Conservation (phyloP, 2,113 vertebrate genomes). For the Buteo buteo region DNA sequence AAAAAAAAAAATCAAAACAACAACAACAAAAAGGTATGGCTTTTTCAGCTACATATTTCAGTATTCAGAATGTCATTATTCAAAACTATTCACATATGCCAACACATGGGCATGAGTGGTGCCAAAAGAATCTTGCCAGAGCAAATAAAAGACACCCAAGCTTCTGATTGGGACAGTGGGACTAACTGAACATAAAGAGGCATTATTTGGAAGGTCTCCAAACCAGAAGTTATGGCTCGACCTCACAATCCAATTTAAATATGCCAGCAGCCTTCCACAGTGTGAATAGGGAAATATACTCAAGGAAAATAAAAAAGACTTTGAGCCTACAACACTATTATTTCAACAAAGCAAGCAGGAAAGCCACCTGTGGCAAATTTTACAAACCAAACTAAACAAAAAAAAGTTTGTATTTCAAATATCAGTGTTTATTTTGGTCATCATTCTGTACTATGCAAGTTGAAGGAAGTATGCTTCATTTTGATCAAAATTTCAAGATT, state of each 20-base stretch:
- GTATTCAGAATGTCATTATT: not conserved
- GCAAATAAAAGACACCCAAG: not conserved
- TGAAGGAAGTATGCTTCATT: not conserved
- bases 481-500: not conserved
- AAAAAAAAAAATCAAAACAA: too few species aligned
- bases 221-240: not conserved
- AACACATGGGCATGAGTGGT: not conserved
- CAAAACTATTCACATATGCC: not conserved
- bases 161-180: not conserved
- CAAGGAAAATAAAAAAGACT: not conserved
- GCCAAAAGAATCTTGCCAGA: not conserved
- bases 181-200: not conserved
- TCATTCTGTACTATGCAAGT: not conserved
- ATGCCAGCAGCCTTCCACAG: not conserved
- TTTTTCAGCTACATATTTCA: not conserved
- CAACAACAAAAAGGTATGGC: too few species aligned
- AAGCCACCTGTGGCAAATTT: not conserved
- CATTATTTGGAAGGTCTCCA: not conserved
- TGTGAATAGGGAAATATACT: not conserved
- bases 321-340: not conserved
- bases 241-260: not conserved
- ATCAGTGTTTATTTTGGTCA: too few species aligned
- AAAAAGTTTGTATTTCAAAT: too few species aligned
- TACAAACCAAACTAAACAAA: not conserved
- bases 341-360: not conserved